A percentile compares a stretch with the other conserved stretches of the same genome.
phyloP scores from a whole-genome alignment of 2,113 vertebrate species.

The Colossoma macropomum region DNA sequence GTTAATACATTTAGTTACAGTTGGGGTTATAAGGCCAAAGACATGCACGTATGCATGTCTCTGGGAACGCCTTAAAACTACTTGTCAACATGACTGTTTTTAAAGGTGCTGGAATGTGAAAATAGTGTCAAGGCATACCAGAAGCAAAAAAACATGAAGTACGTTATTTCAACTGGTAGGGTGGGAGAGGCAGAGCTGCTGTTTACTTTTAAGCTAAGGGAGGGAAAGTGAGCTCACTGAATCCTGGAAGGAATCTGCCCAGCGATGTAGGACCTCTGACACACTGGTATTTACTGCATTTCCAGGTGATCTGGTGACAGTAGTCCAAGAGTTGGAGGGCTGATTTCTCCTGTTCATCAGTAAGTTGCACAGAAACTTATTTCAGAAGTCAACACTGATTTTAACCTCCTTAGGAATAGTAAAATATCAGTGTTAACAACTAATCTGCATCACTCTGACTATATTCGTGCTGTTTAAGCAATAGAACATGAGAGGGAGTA shows the following conservation, averaged over 20 bases:
- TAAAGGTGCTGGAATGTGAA: neutral
- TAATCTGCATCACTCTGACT: too few species aligned
- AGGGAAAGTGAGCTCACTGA: neutral
- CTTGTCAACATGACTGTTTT: neutral
- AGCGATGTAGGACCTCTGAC: neutral
- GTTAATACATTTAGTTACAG: neutral
- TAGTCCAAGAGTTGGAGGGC: too few species aligned
- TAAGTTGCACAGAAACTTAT: too few species aligned
- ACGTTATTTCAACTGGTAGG: slow-evolving; percentile 1
- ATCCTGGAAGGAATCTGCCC: neutral
- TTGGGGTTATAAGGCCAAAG: neutral
- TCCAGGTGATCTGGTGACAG: neutral
- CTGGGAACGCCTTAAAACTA: neutral
- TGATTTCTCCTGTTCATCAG: too few species aligned
- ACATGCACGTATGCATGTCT: neutral
- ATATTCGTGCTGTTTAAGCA: too few species aligned
- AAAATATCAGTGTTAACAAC: too few species aligned
- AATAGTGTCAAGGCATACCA: neutral
- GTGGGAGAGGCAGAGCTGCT: neutral
- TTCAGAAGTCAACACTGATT: too few species aligned
- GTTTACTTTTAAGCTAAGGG: slow-evolving; percentile 29
- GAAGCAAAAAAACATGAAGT: neutral
- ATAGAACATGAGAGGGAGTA: too few species aligned
- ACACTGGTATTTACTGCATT: neutral
- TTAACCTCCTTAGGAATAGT: too few species aligned